Percentiles rank a stretch among this genome's conserved stretches.
Evolutionary conservation across 2,113 vertebrate species (phyloP).

Genomic region (Paralichthys olivaceus): DNA sequence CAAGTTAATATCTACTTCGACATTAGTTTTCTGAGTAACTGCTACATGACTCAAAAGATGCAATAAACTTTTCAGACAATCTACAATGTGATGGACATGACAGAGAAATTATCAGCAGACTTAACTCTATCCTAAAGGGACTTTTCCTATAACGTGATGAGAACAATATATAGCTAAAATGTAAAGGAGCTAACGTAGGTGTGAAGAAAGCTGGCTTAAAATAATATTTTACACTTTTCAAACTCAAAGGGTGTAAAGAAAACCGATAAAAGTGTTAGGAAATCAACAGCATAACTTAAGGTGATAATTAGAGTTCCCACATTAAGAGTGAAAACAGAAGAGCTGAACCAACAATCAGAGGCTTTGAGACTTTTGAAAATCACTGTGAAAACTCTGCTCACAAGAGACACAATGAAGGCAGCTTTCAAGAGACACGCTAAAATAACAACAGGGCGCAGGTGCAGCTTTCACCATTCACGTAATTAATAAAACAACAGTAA

Average conservation of each 20-base stretch:
- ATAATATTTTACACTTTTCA: slow-evolving; percentile 56
- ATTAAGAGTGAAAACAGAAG: slow-evolving; percentile 80
- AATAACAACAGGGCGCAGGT: not conserved
- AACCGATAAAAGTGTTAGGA: slow-evolving; percentile 69
- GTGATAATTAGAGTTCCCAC: slow-evolving; percentile 93
- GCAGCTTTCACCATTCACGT: not conserved
- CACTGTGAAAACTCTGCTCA: slow-evolving; percentile 57
- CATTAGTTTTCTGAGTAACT: not conserved
- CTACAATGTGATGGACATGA: not conserved
- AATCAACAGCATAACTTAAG: slow-evolving; percentile 86
- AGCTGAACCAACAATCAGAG: slow-evolving; percentile 86
- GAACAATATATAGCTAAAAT: slow-evolving; percentile 5
- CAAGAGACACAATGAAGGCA: slow-evolving; percentile 1
- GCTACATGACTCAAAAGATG: not conserved
- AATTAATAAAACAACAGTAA: not conserved
- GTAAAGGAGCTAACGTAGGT: slow-evolving; percentile 29
- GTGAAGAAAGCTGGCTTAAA: slow-evolving; percentile 53
- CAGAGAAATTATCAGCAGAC: not conserved
- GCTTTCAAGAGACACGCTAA: not conserved
- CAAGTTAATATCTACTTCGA: not conserved
- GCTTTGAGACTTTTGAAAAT: slow-evolving; percentile 32
- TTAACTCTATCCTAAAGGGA: not conserved
- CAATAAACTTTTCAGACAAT: not conserved
- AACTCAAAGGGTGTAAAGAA: slow-evolving; percentile 57
- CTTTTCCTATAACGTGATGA: not conserved